Percentiles rank a stretch among this genome's conserved stretches.
Evolutionary conservation across 2,113 vertebrate species (phyloP).

Genomic region (Oncorhynchus kisutch): DNA sequence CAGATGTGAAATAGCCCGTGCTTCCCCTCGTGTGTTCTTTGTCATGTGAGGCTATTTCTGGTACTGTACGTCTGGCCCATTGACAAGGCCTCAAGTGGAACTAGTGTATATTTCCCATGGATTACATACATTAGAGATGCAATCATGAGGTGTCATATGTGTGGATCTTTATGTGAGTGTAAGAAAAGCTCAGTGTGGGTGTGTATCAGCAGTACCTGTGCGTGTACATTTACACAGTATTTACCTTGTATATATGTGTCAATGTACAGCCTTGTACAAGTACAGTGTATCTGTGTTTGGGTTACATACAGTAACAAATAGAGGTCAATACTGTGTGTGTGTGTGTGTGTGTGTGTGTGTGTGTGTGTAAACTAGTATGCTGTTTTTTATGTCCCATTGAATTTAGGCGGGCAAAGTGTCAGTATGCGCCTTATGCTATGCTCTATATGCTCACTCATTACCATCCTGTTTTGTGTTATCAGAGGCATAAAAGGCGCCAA

Average conservation of each 20-base stretch:
- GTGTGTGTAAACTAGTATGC: not conserved
- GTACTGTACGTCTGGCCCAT: slow-evolving; percentile 12
- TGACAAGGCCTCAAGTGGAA: slow-evolving; percentile 27
- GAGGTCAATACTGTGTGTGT: not conserved
- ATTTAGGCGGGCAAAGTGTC: not conserved
- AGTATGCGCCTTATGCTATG: slow-evolving; percentile 21
- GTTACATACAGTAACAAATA: too few species aligned
- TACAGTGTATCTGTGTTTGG: not conserved
- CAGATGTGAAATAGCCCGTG: slow-evolving; percentile 22
- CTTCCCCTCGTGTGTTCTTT: slow-evolving; percentile 4
- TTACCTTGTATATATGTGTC: not conserved
- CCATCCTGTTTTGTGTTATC: slow-evolving; percentile 32
- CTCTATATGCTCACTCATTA: slow-evolving; percentile 23
- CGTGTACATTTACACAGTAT: too few species aligned
- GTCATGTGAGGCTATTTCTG: slow-evolving; percentile 23
- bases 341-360: not conserved
- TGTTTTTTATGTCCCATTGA: too few species aligned
- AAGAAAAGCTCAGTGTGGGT: not conserved
- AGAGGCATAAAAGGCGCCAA: slow-evolving; percentile 26
- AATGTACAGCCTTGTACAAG: not conserved
- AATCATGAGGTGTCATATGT: not conserved
- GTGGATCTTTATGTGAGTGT: not conserved
- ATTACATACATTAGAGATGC: not conserved
- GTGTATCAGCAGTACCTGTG: not conserved
- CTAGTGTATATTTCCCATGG: slow-evolving; percentile 1